Evolutionary conservation across 2,888 invertebrate genomes (phyloP).

Genomic region (Isoperla grammatica): DNA sequence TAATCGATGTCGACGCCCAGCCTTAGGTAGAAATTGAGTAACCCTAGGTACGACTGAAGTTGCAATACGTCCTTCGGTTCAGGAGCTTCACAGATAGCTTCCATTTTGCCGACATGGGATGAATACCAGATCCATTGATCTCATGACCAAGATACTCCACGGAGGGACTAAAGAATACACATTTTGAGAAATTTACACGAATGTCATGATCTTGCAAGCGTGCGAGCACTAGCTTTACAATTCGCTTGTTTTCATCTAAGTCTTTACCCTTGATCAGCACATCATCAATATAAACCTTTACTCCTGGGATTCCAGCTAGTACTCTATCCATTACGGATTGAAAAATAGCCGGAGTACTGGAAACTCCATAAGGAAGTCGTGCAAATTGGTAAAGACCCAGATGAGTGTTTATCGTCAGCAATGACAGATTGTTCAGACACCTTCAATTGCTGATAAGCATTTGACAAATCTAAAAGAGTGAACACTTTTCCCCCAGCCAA

Average conservation of each 20-base stretch:
- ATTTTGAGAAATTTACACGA: background rate
- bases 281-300: constrained; percentile 12
- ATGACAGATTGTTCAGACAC: constrained; percentile 33
- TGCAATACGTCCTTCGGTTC: constrained; percentile 20
- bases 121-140: background rate
- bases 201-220: background rate
- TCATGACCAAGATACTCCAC: background rate
- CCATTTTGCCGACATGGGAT: constrained; percentile 14
- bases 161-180: background rate
- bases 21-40: constrained; percentile 23
- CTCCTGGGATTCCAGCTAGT: constrained; percentile 19
- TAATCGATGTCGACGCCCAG: too few species aligned
- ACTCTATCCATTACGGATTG: constrained; percentile 30
- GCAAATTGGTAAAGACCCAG: constrained; percentile 34
- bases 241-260: background rate
- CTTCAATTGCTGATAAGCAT: constrained; percentile 36
- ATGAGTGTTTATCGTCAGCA: constrained; percentile 34
- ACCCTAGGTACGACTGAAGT: constrained; percentile 18
- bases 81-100: constrained; percentile 16
- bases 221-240: background rate
- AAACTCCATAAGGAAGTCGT: constrained; percentile 35
- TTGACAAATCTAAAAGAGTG: constrained; percentile 34
- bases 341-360: constrained; percentile 34
- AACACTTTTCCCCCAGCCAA: constrained; percentile 34
- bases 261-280: background rate